Conservation (phyloP, 2,888 invertebrate species). For the Conomelus anceps region DNA sequence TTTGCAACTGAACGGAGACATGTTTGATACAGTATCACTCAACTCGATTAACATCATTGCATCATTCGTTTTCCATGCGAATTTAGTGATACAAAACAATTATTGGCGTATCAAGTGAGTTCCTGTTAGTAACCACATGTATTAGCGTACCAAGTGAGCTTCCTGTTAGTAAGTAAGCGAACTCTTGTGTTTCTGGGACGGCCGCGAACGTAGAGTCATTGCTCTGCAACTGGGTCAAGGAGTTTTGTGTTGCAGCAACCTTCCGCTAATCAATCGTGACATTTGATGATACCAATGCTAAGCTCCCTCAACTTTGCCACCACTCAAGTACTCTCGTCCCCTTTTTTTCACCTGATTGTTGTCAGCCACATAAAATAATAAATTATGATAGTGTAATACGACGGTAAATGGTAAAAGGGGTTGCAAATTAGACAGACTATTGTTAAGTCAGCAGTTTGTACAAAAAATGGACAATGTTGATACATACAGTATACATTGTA, state of each 20-base stretch:
- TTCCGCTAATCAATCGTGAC: neutral
- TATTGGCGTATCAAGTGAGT: neutral
- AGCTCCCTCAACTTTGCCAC: neutral
- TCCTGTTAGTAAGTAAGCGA: neutral
- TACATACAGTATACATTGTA: no score
- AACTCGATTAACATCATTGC: neutral
- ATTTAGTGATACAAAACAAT: neutral
- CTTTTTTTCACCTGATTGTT: neutral
- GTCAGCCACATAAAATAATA: neutral
- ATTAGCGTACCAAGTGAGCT: neutral
- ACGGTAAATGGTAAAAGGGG: no score
- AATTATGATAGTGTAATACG: no score
- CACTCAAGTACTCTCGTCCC: neutral
- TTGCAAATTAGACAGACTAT: no score
- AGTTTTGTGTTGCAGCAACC: neutral
- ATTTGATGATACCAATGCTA: neutral
- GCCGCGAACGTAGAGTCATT: constrained; percentile 7
- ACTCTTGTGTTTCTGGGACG: neutral
- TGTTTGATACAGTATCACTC: neutral
- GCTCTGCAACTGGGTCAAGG: constrained; percentile 8
- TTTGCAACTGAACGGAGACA: neutral
- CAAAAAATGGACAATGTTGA: no score
- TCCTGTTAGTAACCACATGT: no score
- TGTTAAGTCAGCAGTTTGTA: no score
- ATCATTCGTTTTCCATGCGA: neutral